Evolutionary conservation across 1,140 invertebrate species (phyloP), one percentile per base, ranked within the genome.

Genomic region (Pomacea maculata): DNA sequence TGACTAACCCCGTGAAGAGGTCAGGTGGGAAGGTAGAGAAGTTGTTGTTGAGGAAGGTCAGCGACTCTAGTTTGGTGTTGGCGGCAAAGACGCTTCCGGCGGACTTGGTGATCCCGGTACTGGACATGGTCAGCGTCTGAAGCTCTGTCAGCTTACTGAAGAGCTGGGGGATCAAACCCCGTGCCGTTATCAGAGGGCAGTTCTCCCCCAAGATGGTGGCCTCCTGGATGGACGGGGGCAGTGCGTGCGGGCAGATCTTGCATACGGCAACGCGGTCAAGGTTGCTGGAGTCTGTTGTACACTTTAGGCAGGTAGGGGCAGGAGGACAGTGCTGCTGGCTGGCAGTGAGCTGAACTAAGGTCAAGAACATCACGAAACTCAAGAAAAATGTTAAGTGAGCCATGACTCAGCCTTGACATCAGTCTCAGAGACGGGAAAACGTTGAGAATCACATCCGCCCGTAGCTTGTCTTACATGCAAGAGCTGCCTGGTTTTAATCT

Each of bases 31-130:
- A 79, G 21, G 25, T 68, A 52, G 45, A 34, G 55, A 87, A 83
- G 61, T 82, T 34, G 75, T 87, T 87, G 17, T 80, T 64, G 34
- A 81, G 83, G 55, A 87, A 67, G 71, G 85, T 84, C 5, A 87
- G 73, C 0, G 67, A 29, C 14, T 71, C 34, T 29, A 87, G 67
- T 52, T 83, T 29, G 7, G 79, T 76, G 71, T 80, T 84, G 25
- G 79, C 80, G 19, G 72, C 72, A 17, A 87, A 84, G 12, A 78
- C 61, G 14, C 81, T 25, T 10, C 80, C 83, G 55, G 65, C 74
- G 61, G 84, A 67, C 34, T 70, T 73, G 21, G 19, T 72, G 25
- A 87, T 75, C 11, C 83, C 63, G 55, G 83, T 85, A 55, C 76
- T 84, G 29, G 81, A 68, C 45, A 87, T 76, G 15, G 68, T 79